phyloP scores from a whole-genome alignment of 2,113 vertebrate species.

The Phaetusa simplex region DNA sequence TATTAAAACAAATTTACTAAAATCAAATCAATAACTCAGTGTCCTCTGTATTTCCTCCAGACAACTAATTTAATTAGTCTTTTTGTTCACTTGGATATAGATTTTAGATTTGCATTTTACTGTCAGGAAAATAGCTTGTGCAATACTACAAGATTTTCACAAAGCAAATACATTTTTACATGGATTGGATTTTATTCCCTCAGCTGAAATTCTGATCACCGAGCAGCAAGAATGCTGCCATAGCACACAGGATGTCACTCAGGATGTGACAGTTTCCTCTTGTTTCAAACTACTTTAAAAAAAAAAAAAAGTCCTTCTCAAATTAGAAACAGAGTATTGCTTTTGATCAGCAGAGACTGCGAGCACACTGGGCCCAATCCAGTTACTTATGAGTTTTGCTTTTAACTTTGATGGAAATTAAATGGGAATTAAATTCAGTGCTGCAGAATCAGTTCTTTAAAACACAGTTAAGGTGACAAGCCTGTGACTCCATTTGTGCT shows the following conservation, averaged over 20 bases:
- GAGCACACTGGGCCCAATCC: neutral
- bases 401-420: neutral
- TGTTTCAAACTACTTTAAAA: conserved; percentile 55
- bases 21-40: conserved; percentile 74
- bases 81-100: conserved; percentile 72
- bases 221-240: conserved; percentile 64
- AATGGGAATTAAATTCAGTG: neutral
- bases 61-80: conserved; percentile 76
- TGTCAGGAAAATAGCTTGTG: conserved; percentile 69
- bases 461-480: neutral
- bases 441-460: neutral
- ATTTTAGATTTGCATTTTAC: conserved; percentile 75
- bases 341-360: neutral
- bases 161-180: conserved; percentile 76
- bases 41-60: conserved; percentile 71
- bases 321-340: conserved; percentile 35
- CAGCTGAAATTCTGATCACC: conserved; percentile 71
- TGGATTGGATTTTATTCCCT: conserved; percentile 76
- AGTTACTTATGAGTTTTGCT: neutral
- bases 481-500: neutral
- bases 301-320: conserved; percentile 2
- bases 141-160: conserved; percentile 65
- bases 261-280: conserved; percentile 78
- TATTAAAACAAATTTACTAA: conserved; percentile 71
- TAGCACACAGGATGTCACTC: conserved; percentile 77